Percentiles rank a stretch among this genome's conserved stretches.
These are phyloP conservation scores for Psilanteris sp. DNA, from an alignment of 1,140 invertebrate species.

Conservation along the genomic window DNA sequence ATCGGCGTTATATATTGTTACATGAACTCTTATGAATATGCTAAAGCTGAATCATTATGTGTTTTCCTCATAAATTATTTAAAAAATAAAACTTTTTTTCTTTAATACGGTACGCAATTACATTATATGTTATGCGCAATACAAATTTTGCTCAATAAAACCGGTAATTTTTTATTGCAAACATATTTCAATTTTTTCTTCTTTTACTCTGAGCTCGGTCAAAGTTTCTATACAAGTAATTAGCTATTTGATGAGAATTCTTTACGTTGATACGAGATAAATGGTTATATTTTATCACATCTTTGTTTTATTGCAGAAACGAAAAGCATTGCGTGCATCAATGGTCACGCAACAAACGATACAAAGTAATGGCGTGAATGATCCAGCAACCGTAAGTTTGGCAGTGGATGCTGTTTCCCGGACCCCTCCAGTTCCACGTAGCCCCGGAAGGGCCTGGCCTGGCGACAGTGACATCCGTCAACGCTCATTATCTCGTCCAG, in stretches of 20 bases:
- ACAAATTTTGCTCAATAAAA: too few species aligned
- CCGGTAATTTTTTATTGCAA: too few species aligned
- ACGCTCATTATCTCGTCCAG: constrained; percentile 60
- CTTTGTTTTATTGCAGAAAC: constrained; percentile 83
- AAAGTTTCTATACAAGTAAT: too few species aligned
- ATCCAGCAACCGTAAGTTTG: constrained; percentile 87
- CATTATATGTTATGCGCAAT: too few species aligned
- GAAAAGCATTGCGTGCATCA: constrained; percentile 88
- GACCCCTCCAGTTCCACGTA: constrained; percentile 70
- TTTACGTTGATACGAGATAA: too few species aligned
- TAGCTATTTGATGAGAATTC: constrained; percentile 19
- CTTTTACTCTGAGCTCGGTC: too few species aligned
- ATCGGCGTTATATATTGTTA: constrained; percentile 50
- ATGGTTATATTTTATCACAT: constrained; percentile 8
- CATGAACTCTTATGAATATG: too few species aligned
- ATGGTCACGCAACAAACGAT: constrained; percentile 87
- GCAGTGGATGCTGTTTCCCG: constrained; percentile 84
- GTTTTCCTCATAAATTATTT: too few species aligned
- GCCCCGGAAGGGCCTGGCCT: constrained; percentile 83
- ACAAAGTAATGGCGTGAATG: constrained; percentile 90
- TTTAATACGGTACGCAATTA: too few species aligned
- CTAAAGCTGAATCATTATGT: too few species aligned
- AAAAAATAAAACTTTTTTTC: too few species aligned
- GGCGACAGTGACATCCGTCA: constrained; percentile 81
- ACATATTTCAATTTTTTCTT: too few species aligned